Percentiles rank a stretch among this genome's conserved stretches.
Evolutionary conservation across 2,888 invertebrate species (phyloP).

Genomic region (Tipula lateralis): DNA sequence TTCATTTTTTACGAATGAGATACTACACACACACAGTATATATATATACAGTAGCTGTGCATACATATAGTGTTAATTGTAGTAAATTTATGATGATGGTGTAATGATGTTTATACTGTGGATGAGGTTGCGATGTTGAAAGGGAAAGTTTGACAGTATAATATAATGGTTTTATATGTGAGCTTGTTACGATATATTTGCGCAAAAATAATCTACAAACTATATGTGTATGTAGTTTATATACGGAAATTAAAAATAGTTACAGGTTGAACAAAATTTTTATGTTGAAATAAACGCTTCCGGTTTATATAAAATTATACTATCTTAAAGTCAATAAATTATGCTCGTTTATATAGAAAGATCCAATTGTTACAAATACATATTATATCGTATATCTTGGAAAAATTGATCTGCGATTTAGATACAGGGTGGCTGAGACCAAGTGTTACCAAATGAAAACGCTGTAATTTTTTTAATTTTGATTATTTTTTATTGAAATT

Average conservation of each 20-base stretch:
- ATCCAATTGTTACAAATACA: too few relatives aligned
- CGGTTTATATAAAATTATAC: neutral
- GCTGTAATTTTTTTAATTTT: too few relatives aligned
- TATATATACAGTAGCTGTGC: neutral
- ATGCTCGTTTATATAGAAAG: too few relatives aligned
- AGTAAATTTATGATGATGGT: neutral
- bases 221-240: neutral
- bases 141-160: conserved; percentile 3
- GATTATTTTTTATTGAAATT: too few relatives aligned
- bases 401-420: too few relatives aligned
- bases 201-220: neutral
- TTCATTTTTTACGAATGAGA: neutral
- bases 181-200: neutral
- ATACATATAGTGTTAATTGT: neutral
- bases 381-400: too few relatives aligned
- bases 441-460: too few relatives aligned
- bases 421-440: too few relatives aligned
- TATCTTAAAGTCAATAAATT: too few relatives aligned
- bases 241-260: neutral
- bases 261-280: neutral
- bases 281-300: neutral
- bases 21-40: neutral
- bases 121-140: conserved; percentile 4
- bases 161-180: neutral
- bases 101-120: neutral